Evolutionary conservation across 1,140 invertebrate genomes (phyloP), one percentile per base, ranked within the genome.

Genomic region (Oryctes rhinoceros): DNA sequence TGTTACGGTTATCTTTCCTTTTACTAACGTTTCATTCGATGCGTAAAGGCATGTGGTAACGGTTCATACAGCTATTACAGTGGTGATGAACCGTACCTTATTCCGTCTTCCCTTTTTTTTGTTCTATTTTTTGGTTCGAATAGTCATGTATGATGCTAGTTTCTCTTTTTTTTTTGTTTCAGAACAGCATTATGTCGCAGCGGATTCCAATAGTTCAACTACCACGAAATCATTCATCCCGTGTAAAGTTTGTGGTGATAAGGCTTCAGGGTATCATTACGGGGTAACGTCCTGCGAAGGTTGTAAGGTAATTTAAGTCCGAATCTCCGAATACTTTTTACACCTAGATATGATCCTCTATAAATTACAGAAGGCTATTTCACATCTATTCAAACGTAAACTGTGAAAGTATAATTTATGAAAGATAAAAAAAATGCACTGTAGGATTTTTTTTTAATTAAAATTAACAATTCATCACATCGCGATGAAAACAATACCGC

Each of bases 241-340:
- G 48, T 99, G 98, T 88, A 94, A 98, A 85, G 98, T 99, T n/a
- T 99, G 98, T 89, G 98, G 98, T 39, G 98, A 99, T 90, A 99
- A 99, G 88, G 98, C 98, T 71, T 98, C 97, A 77, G 98, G 98
- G 37, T 99, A 99, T 89, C 98, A 99, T 89, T 99, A 99, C 92
- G 98, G 98, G 44, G 98, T 99, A 81, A 98, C 99, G 85, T 98
- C 97, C 79, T 99, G 98, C 89, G 98, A 99, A 91, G 98, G 98
- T 85, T 99, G 98, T 91, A 99, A 99, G 94, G 98, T 99, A 91
- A 92, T 35, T 71, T 13, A 15, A 71, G 20, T 71, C 37, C 24
- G 9, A 71, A 71, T 71, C 5, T 35, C 15, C 11, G 35, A 9
- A 3, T 13, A 24, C 24, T 30, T 30, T 30, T 30, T 30, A 30